phyloP scores from a whole-genome alignment of 2,113 vertebrate species.

The Sinocyclocheilus grahami region DNA sequence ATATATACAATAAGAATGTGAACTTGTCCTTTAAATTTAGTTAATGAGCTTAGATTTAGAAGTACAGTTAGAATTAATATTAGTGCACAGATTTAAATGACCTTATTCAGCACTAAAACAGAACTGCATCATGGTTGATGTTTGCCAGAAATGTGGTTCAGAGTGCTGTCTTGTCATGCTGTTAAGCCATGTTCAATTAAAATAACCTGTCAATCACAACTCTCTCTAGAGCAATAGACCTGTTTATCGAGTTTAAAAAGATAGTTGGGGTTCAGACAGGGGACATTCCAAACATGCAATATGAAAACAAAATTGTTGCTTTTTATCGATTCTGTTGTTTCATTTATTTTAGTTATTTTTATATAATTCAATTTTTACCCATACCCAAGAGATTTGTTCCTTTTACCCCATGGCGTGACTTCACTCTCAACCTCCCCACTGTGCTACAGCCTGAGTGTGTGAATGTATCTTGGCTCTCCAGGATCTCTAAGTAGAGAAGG shows the following conservation, averaged over 20 bases:
- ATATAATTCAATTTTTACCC: background rate
- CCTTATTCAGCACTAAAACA: background rate
- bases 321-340: background rate
- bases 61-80: background rate
- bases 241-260: background rate
- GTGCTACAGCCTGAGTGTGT: conserved; percentile 38
- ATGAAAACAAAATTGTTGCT: background rate
- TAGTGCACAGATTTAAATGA: background rate
- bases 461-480: conserved; percentile 62
- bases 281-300: background rate
- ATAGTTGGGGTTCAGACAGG: background rate
- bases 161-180: background rate
- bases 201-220: background rate
- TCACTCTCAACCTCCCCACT: conserved; percentile 1
- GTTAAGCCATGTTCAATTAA: conserved; percentile 2
- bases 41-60: background rate
- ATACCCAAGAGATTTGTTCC: background rate
- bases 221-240: background rate
- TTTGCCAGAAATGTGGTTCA: background rate
- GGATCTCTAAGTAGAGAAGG: conserved; percentile 70
- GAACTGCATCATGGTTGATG: background rate
- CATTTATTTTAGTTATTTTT: background rate
- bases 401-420: conserved; percentile 12
- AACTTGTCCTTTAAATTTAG: background rate
- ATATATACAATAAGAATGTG: background rate